Percentiles rank a stretch among this genome's conserved stretches.
phyloP scores from a whole-genome alignment of 2,113 vertebrate genomes.

The Seriola rivoliana region DNA sequence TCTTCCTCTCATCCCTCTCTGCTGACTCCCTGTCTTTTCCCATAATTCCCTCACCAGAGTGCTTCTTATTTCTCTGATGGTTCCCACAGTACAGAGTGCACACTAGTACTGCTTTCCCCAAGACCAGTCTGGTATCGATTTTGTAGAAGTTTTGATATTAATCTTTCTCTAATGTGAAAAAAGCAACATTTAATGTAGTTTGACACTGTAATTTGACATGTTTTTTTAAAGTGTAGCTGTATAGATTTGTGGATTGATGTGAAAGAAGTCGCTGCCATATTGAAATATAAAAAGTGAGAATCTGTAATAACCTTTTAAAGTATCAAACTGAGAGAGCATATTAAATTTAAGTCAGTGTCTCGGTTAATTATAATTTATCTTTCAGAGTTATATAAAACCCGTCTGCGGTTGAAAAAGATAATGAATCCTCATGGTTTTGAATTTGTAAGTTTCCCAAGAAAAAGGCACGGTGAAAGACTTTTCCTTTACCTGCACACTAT shows the following conservation, averaged over 20 bases:
- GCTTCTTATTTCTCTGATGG: slow-evolving; percentile 56
- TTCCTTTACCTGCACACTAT: neutral
- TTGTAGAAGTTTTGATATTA: neutral
- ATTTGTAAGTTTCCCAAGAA: neutral
- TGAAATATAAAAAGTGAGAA: neutral
- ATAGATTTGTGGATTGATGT: no score
- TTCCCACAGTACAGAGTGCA: slow-evolving; percentile 60
- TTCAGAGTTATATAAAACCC: neutral
- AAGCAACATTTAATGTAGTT: neutral
- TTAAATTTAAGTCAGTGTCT: no score
- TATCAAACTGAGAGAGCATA: neutral
- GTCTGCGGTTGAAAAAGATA: neutral
- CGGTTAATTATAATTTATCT: neutral
- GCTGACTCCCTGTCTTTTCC: slow-evolving; percentile 39
- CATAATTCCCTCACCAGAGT: slow-evolving; percentile 35
- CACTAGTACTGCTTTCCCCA: neutral
- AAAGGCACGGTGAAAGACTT: neutral
- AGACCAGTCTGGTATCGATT: neutral
- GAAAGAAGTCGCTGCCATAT: neutral
- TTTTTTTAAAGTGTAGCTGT: neutral
- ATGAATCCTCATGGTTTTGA: neutral
- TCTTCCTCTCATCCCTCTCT: neutral
- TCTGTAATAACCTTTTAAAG: neutral
- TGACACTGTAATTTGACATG: neutral
- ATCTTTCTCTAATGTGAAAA: neutral